These are phyloP conservation scores for Timema cristinae DNA, from an alignment of 2,888 invertebrate genomes.

Conservation along the genomic window DNA sequence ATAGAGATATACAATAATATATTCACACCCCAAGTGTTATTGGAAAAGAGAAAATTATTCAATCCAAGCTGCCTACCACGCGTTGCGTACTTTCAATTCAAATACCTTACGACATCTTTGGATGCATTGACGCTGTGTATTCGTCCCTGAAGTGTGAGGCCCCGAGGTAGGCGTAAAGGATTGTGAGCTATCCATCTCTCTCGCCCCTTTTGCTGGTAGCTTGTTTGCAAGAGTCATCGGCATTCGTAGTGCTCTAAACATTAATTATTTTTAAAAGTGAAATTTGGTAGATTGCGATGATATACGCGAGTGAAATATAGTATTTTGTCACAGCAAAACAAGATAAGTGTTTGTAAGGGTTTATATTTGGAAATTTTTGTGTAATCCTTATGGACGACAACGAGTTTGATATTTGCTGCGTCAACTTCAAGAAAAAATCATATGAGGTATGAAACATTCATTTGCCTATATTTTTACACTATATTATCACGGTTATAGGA, in stretches of 20 bases:
- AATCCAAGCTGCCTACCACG: too few relatives aligned
- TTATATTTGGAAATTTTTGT: neutral
- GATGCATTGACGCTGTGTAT: slow-evolving; percentile 17
- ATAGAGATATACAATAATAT: too few relatives aligned
- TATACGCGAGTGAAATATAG: too few relatives aligned
- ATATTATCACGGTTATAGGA: too few relatives aligned
- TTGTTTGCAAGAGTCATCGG: slow-evolving; percentile 15
- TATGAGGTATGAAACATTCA: neutral
- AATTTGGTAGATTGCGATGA: too few relatives aligned
- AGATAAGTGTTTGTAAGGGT: too few relatives aligned
- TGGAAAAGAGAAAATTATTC: too few relatives aligned
- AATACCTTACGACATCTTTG: slow-evolving; percentile 8
- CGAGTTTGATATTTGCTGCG: neutral
- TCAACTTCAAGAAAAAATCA: slow-evolving; percentile 15
- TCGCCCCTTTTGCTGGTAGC: slow-evolving; percentile 27
- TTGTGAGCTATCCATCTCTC: slow-evolving; percentile 20
- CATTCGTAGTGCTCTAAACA: slow-evolving; percentile 2
- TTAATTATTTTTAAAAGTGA: neutral
- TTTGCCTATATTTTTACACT: too few relatives aligned
- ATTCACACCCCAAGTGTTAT: too few relatives aligned
- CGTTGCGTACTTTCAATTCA: too few relatives aligned
- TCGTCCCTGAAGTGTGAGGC: slow-evolving; percentile 25
- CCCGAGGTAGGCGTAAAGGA: slow-evolving; percentile 27
- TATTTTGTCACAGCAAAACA: too few relatives aligned
- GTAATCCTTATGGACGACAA: slow-evolving; percentile 15